Evolutionary conservation across 1,140 invertebrate genomes (phyloP).

Genomic region (Asbolus verrucosus): DNA sequence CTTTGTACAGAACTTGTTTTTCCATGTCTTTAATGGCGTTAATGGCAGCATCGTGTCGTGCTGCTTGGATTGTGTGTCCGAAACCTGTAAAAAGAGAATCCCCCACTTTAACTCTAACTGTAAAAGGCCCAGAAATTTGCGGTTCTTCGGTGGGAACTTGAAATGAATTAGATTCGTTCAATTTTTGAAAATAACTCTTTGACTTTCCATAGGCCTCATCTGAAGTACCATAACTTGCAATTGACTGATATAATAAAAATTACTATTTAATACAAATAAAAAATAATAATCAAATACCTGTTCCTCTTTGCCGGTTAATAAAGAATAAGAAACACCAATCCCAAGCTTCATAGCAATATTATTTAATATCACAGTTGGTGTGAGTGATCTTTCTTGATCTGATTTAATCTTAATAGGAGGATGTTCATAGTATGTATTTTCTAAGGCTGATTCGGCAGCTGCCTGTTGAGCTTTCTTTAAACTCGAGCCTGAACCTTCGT

Average conservation of each 20-base stretch:
- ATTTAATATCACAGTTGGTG: slow-evolving; percentile 58
- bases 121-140: slow-evolving; percentile 53
- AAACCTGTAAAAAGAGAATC: slow-evolving; percentile 53
- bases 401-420: slow-evolving; percentile 51
- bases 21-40: slow-evolving; percentile 52
- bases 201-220: slow-evolving; percentile 2
- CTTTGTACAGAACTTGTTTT: neutral
- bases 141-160: slow-evolving; percentile 29
- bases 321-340: slow-evolving; percentile 50
- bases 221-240: neutral
- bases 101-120: slow-evolving; percentile 52
- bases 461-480: slow-evolving; percentile 58
- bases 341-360: slow-evolving; percentile 59
- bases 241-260: neutral
- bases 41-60: slow-evolving; percentile 57
- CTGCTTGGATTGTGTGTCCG: slow-evolving; percentile 55
- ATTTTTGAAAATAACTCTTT: slow-evolving; percentile 53
- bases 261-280: neutral
- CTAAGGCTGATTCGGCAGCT: slow-evolving; percentile 52
- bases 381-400: slow-evolving; percentile 45
- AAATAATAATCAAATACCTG: slow-evolving; percentile 1
- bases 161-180: slow-evolving; percentile 50
- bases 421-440: slow-evolving; percentile 54
- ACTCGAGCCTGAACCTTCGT: slow-evolving; percentile 52
- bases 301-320: slow-evolving; percentile 16